phyloP scores from a whole-genome alignment of 2,113 vertebrate species.

The Paramormyrops kingsleyae region DNA sequence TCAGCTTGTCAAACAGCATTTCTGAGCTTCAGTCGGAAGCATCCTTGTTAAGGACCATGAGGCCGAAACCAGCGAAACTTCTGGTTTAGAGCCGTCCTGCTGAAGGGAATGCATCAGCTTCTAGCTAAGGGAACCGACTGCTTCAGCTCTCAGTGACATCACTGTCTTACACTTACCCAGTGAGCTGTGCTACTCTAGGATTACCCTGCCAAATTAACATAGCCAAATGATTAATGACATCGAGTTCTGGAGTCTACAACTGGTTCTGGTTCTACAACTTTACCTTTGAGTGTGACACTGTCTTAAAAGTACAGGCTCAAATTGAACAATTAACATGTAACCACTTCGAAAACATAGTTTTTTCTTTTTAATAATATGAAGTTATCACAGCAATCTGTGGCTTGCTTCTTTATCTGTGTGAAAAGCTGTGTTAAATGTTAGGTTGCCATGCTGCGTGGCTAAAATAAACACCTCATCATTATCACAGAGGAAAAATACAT shows the following conservation, averaged over 20 bases:
- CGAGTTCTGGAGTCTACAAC: background rate
- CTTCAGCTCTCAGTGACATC: background rate
- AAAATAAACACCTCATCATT: slow-evolving; percentile 2
- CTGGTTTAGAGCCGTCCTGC: background rate
- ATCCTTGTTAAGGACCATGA: background rate
- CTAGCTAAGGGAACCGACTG: background rate
- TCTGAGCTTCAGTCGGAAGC: background rate
- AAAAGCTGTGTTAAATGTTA: background rate
- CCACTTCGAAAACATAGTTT: background rate
- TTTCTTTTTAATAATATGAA: background rate
- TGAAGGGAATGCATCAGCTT: background rate
- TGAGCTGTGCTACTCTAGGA: background rate
- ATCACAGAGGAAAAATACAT: background rate
- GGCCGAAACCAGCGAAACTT: background rate
- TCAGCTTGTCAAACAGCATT: background rate
- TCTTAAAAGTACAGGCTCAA: background rate
- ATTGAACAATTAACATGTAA: background rate
- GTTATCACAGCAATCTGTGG: background rate
- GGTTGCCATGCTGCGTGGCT: background rate
- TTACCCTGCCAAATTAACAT: background rate
- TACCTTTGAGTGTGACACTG: background rate
- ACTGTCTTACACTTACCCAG: background rate
- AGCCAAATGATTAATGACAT: background rate
- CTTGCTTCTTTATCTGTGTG: background rate
- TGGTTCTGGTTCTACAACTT: background rate